phyloP scores from a whole-genome alignment of 2,888 invertebrate species.

The Lepidonotus clava region DNA sequence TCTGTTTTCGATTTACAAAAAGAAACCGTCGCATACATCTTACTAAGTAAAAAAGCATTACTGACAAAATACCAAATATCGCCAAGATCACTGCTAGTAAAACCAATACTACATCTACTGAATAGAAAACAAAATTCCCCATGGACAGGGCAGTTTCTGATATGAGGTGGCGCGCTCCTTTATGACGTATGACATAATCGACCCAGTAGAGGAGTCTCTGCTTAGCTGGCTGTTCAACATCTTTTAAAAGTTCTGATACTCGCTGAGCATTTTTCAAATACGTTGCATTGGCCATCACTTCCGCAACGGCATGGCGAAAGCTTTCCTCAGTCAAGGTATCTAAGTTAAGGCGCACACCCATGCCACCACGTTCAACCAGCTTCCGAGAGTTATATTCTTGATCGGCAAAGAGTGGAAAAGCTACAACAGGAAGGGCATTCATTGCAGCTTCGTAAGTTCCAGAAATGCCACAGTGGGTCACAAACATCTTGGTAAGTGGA shows the following conservation, averaged over 20 bases:
- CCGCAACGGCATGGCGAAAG: neutral
- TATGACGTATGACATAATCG: conserved; percentile 16
- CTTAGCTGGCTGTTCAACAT: neutral
- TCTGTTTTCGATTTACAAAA: neutral
- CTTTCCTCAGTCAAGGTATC: neutral
- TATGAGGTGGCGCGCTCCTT: conserved; percentile 16
- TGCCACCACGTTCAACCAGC: neutral
- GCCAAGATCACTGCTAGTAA: neutral
- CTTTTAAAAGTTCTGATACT: conserved; percentile 4
- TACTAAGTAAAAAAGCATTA: neutral
- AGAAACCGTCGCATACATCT: neutral
- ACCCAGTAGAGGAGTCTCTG: conserved; percentile 33
- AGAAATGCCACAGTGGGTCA: conserved; percentile 36
- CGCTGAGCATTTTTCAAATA: conserved; percentile 6
- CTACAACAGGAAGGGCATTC: conserved; percentile 32
- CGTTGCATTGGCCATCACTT: neutral
- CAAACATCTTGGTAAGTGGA: conserved; percentile 7
- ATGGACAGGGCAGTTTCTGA: conserved; percentile 21
- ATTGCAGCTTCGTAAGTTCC: conserved; percentile 26
- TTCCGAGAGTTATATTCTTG: conserved; percentile 7
- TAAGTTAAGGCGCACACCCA: neutral
- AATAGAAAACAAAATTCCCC: neutral
- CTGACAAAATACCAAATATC: neutral
- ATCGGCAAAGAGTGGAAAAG: conserved; percentile 43
- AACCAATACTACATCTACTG: conserved; percentile 7